Evolutionary conservation across 2,888 invertebrate species (phyloP).

Genomic region (Drosophila birchii): DNA sequence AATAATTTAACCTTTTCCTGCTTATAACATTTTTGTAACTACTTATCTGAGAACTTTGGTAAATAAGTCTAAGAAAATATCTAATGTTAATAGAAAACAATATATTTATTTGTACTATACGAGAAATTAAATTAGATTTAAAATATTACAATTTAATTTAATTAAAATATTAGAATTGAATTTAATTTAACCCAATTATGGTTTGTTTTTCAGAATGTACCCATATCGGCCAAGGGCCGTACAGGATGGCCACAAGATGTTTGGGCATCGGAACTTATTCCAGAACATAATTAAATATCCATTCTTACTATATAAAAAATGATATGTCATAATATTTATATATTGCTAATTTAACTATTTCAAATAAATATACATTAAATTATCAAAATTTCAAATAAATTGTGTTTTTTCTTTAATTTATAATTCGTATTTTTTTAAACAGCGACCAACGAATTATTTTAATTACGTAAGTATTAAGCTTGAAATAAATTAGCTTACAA

Average conservation of each 20-base stretch:
- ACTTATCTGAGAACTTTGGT: too few species aligned
- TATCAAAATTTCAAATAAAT: too few species aligned
- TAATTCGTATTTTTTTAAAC: too few species aligned
- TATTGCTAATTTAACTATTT: neutral
- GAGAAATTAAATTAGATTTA: neutral
- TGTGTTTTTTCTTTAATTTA: too few species aligned
- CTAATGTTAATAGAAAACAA: too few species aligned
- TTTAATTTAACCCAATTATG: neutral
- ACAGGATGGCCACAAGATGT: constrained; percentile 99
- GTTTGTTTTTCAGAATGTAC: constrained; percentile 74
- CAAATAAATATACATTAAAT: neutral
- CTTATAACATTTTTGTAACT: too few species aligned
- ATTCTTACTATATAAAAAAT: neutral
- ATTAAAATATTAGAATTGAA: neutral
- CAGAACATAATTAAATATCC: constrained; percentile 87
- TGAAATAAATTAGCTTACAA: too few species aligned
- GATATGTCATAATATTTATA: neutral
- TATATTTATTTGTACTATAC: too few species aligned
- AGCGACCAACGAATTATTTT: too few species aligned
- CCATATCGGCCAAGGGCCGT: constrained; percentile 88
- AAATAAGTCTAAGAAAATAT: too few species aligned
- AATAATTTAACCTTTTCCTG: neutral
- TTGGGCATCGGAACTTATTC: constrained; percentile 92
- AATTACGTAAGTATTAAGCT: too few species aligned
- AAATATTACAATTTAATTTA: neutral